A percentile compares a stretch with the other conserved stretches of the same genome.
Conservation (phyloP, 1,140 invertebrate genomes). For the Anoplolepis gracilipes region DNA sequence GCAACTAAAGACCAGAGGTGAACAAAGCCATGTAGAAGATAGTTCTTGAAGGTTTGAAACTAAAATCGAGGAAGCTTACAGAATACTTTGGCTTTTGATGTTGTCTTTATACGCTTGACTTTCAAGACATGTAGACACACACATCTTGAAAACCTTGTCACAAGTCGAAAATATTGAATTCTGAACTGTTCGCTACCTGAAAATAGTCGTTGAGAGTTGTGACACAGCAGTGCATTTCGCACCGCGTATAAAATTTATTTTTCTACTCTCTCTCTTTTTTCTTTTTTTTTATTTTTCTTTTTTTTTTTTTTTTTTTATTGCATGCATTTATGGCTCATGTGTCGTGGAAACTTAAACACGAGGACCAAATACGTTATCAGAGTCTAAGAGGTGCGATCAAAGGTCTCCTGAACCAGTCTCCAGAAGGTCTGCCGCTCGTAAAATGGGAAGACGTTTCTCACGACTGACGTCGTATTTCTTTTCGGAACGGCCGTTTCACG, state of each 20-base stretch:
- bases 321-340: background rate
- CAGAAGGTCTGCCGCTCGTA: constrained; percentile 46
- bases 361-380: constrained; percentile 14
- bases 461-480: constrained; percentile 52
- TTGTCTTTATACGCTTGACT: constrained; percentile 7
- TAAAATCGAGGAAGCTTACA: constrained; percentile 11
- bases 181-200: constrained; percentile 1
- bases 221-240: background rate
- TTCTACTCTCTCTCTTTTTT: background rate
- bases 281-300: background rate
- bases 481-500: constrained; percentile 32
- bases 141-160: background rate
- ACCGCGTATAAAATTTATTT: background rate
- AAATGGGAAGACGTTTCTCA: constrained; percentile 56
- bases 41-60: background rate
- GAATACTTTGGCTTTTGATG: background rate
- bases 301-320: background rate
- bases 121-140: too few species aligned
- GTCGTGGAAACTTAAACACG: constrained; percentile 3
- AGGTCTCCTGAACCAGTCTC: constrained; percentile 23
- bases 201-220: background rate
- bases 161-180: constrained; percentile 1
- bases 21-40: background rate
- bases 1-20: background rate
- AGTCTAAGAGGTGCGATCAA: constrained; percentile 39